These are phyloP conservation scores for Setipinna tenuifilis DNA, from an alignment of 2,797 vertebrate genomes.

Conservation along the genomic window DNA sequence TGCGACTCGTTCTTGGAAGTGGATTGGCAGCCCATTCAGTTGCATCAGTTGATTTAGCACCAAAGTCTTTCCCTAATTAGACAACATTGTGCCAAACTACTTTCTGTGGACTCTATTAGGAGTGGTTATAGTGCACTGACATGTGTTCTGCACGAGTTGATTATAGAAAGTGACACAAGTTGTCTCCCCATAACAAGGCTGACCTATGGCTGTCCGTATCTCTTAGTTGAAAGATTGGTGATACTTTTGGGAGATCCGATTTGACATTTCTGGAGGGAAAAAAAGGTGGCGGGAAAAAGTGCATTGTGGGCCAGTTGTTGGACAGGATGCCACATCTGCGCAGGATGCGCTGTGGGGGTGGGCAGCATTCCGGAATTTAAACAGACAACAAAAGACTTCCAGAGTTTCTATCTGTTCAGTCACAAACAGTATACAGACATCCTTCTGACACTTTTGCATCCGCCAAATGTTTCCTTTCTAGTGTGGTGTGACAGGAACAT, in stretches of 20 bases:
- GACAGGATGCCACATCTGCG: slow-evolving; percentile 15
- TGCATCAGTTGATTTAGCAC: not conserved
- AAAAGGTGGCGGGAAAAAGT: not conserved
- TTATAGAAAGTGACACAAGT: not conserved
- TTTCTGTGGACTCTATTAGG: not conserved
- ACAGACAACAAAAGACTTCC: not conserved
- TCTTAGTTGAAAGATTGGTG: not conserved
- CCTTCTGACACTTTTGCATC: not conserved
- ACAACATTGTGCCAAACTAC: not conserved
- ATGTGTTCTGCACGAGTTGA: not conserved
- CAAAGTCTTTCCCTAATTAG: not conserved
- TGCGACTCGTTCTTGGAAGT: not conserved
- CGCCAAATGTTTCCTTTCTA: not conserved
- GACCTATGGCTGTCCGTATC: not conserved
- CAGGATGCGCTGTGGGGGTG: not conserved
- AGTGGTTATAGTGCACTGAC: not conserved
- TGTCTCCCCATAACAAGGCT: not conserved
- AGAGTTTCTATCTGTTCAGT: not conserved
- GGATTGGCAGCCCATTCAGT: not conserved
- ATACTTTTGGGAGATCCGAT: not conserved
- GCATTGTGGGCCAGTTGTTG: not conserved
- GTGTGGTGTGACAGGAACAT: slow-evolving; percentile 6
- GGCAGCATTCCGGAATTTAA: not conserved
- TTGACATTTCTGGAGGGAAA: not conserved
- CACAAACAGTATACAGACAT: slow-evolving; percentile 3